Evolutionary conservation across 2,888 invertebrate species (phyloP).

Genomic region (Cephus rjabovi): DNA sequence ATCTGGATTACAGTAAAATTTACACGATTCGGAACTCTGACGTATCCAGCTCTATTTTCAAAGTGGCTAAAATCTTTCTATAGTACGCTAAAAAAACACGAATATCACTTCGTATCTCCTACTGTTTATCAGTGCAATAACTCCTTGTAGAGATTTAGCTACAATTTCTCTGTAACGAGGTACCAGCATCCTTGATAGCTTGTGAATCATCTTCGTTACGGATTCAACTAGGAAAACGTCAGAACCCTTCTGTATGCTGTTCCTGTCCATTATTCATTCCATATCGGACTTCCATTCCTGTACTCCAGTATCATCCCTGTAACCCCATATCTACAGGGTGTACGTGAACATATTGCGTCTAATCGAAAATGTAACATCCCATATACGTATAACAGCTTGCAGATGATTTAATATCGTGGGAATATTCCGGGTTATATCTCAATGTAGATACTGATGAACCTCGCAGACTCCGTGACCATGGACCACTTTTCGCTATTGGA

Average conservation of each 20-base stretch:
- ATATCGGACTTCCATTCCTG: neutral
- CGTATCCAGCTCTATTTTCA: neutral
- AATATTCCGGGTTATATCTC: neutral
- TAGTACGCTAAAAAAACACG: neutral
- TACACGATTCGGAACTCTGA: neutral
- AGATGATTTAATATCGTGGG: neutral
- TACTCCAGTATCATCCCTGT: neutral
- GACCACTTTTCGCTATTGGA: neutral
- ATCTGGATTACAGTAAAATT: neutral
- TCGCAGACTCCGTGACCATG: neutral
- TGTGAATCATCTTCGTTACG: slow-evolving; percentile 8
- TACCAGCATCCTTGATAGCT: slow-evolving; percentile 1
- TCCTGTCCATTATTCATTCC: slow-evolving; percentile 13
- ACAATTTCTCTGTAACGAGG: neutral
- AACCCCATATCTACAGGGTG: neutral
- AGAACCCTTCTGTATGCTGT: neutral
- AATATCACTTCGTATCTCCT: neutral
- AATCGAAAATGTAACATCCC: neutral
- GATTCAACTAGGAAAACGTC: neutral
- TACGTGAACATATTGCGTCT: neutral
- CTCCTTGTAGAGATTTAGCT: neutral
- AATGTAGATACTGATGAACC: neutral
- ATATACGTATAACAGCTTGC: neutral
- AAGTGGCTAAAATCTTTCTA: neutral
- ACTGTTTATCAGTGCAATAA: neutral